These are phyloP conservation scores for Smittia sp. DNA, from an alignment of 2,888 invertebrate species.

Conservation along the genomic window DNA sequence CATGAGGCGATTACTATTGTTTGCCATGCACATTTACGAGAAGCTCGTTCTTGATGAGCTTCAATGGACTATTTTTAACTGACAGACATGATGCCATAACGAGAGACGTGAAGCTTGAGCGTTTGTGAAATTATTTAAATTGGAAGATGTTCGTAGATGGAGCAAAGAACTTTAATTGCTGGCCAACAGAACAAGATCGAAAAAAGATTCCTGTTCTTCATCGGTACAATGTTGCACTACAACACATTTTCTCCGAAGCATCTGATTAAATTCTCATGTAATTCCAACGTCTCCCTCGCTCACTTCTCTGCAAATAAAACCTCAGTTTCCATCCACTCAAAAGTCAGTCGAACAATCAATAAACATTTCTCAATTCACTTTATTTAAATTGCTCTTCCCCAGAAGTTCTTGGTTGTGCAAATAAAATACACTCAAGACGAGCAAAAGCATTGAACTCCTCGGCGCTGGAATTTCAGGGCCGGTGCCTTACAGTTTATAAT, in stretches of 20 bases:
- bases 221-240: constrained; percentile 16
- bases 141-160: neutral
- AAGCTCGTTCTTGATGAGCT: constrained; percentile 33
- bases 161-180: constrained; percentile 17
- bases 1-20: neutral
- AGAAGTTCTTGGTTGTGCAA: neutral
- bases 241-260: neutral
- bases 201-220: neutral
- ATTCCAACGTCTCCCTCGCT: neutral
- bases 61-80: constrained; percentile 34
- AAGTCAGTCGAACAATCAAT: neutral
- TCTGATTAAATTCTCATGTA: constrained; percentile 28
- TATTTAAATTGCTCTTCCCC: neutral
- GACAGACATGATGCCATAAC: constrained; percentile 23
- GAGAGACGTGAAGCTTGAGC: neutral
- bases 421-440: neutral
- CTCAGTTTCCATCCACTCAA: neutral
- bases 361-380: constrained; percentile 6
- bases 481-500: constrained; percentile 21
- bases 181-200: neutral
- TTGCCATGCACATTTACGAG: neutral
- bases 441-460: neutral
- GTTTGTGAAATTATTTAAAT: neutral
- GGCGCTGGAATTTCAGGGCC: neutral
- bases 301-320: neutral